These are phyloP conservation scores for Eristalis intricaria DNA, from an alignment of 2,888 invertebrate genomes.

Conservation along the genomic window DNA sequence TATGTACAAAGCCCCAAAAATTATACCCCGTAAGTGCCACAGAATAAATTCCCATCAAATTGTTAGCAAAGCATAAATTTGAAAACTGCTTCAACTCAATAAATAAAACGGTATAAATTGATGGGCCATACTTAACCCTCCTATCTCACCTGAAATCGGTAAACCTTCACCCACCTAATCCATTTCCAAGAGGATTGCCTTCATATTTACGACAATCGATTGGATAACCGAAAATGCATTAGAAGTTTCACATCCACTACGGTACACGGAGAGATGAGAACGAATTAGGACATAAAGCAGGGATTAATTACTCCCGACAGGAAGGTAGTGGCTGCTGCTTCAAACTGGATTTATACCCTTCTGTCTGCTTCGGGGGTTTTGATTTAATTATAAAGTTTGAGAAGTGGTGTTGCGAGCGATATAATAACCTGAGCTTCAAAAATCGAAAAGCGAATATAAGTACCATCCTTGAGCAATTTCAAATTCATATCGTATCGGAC, in stretches of 20 bases:
- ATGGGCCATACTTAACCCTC: background rate
- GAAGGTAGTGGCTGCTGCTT: slow-evolving; percentile 1
- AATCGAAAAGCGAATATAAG: background rate
- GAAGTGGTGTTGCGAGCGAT: background rate
- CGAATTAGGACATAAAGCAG: slow-evolving; percentile 8
- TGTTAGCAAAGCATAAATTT: too few relatives aligned
- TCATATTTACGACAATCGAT: background rate
- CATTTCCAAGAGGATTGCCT: background rate
- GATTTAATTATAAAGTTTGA: background rate
- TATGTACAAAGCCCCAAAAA: too few relatives aligned
- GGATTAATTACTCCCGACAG: slow-evolving; percentile 27
- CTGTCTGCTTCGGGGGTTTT: background rate
- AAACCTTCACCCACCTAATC: background rate
- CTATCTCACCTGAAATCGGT: background rate
- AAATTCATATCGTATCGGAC: background rate
- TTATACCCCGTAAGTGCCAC: too few relatives aligned
- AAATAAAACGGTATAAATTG: background rate
- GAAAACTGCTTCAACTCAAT: too few relatives aligned
- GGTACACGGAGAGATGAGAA: background rate
- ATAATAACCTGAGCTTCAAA: background rate
- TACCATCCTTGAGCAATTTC: background rate
- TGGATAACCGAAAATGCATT: background rate
- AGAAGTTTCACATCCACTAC: background rate
- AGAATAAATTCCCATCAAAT: too few relatives aligned
- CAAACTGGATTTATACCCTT: slow-evolving; percentile 2